These are phyloP conservation scores for Hyla sarda DNA, from an alignment of 2,113 vertebrate species.

Conservation along the genomic window DNA sequence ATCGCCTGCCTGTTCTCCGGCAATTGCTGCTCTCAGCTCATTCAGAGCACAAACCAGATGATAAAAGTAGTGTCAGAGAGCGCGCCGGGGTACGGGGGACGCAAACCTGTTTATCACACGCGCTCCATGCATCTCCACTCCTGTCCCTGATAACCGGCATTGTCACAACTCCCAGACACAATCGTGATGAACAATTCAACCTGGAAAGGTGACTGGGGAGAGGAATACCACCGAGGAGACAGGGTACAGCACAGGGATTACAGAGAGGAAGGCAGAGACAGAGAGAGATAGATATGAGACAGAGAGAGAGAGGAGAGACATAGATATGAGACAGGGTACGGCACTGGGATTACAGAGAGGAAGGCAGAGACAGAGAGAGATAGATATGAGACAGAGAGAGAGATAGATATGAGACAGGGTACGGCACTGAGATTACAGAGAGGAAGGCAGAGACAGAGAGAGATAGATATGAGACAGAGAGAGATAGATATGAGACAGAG, in stretches of 20 bases:
- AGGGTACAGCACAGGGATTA: background rate
- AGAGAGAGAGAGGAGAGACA: background rate
- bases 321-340: too few relatives aligned
- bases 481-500: too few relatives aligned
- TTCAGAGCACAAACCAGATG: conserved; percentile 82
- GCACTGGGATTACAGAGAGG: too few relatives aligned
- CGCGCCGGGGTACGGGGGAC: conserved; percentile 75
- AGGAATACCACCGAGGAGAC: background rate
- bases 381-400: background rate
- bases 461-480: too few relatives aligned
- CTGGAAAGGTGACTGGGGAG: conserved; percentile 63
- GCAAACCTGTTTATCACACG: conserved; percentile 82
- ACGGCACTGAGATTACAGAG: too few relatives aligned
- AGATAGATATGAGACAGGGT: too few relatives aligned
- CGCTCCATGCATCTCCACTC: conserved; percentile 65
- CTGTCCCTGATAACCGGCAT: conserved; percentile 70
- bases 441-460: too few relatives aligned
- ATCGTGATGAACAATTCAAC: conserved; percentile 69
- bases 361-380: conserved; percentile 6
- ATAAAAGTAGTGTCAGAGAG: conserved; percentile 83
- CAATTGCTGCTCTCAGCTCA: conserved; percentile 85
- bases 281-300: conserved; percentile 1
- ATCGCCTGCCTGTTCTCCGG: conserved; percentile 83
- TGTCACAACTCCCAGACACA: conserved; percentile 72
- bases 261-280: background rate